phyloP scores from a whole-genome alignment of 2,888 invertebrate genomes.

The Nomada goodeniana region DNA sequence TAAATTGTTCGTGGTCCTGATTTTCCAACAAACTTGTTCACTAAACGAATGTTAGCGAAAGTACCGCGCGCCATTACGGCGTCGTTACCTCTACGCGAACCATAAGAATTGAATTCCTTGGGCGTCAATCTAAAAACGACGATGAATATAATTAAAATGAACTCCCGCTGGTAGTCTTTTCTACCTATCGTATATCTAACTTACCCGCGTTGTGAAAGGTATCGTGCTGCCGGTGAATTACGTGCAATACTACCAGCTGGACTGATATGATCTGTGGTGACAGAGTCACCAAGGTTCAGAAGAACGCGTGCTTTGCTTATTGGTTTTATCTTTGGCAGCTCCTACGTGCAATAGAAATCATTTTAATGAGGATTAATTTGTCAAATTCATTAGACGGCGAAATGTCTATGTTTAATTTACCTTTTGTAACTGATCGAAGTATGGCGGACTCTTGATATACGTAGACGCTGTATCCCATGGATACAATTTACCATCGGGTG shows the following conservation, averaged over 20 bases:
- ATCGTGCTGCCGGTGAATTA: conserved; percentile 96
- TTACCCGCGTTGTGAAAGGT: conserved; percentile 90
- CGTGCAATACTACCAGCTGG: conserved; percentile 99
- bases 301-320: conserved; percentile 92
- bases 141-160: neutral
- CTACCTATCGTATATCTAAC: conserved; percentile 61
- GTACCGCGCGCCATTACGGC: conserved; percentile 99
- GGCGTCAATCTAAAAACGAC: conserved; percentile 89
- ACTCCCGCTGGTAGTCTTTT: neutral
- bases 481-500: conserved; percentile 93
- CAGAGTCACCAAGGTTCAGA: conserved; percentile 96
- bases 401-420: conserved; percentile 38
- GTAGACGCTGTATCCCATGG: conserved; percentile 96
- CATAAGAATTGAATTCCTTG: conserved; percentile 98
- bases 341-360: conserved; percentile 79
- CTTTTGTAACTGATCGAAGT: conserved; percentile 93
- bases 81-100: conserved; percentile 98
- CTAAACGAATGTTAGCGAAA: conserved; percentile 98
- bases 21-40: conserved; percentile 93
- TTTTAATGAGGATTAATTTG: neutral
- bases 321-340: conserved; percentile 87
- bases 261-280: conserved; percentile 99
- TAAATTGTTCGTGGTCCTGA: conserved; percentile 95
- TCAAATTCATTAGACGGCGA: neutral
- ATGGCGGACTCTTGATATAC: conserved; percentile 98